These are phyloP conservation scores for Phalacrocorax brasilianus DNA, from an alignment of 2,113 vertebrate species.

Conservation along the genomic window DNA sequence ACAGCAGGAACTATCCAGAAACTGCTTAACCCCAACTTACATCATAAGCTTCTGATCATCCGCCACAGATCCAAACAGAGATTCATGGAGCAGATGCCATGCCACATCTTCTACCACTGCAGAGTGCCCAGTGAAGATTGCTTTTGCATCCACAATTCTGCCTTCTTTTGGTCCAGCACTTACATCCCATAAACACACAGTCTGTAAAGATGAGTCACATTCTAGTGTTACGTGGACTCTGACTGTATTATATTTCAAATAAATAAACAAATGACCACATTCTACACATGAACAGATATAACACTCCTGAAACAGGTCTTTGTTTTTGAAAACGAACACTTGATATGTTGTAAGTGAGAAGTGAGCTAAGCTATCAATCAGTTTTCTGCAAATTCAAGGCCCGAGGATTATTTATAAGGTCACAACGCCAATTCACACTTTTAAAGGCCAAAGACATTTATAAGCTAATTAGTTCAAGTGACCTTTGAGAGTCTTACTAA, in stretches of 20 bases:
- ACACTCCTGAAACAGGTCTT: neutral
- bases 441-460: neutral
- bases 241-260: neutral
- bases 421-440: neutral
- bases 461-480: neutral
- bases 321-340: neutral
- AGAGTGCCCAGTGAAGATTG: constrained; percentile 92
- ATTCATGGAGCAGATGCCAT: constrained; percentile 93
- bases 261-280: neutral
- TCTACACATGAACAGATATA: neutral
- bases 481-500: neutral
- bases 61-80: constrained; percentile 91
- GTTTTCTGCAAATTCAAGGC: neutral
- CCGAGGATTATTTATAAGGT: neutral
- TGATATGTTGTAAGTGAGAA: neutral
- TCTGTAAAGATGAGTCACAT: constrained; percentile 70
- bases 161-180: constrained; percentile 87
- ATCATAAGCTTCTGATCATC: constrained; percentile 98
- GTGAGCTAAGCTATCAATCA: neutral
- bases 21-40: constrained; percentile 65
- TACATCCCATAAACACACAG: constrained; percentile 94
- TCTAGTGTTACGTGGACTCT: neutral
- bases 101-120: constrained; percentile 94
- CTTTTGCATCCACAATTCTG: constrained; percentile 90
- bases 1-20: neutral